Percentiles rank a stretch among this genome's conserved stretches.
phyloP scores from a whole-genome alignment of 2,888 invertebrate species.

The Mythimna vitellina region DNA sequence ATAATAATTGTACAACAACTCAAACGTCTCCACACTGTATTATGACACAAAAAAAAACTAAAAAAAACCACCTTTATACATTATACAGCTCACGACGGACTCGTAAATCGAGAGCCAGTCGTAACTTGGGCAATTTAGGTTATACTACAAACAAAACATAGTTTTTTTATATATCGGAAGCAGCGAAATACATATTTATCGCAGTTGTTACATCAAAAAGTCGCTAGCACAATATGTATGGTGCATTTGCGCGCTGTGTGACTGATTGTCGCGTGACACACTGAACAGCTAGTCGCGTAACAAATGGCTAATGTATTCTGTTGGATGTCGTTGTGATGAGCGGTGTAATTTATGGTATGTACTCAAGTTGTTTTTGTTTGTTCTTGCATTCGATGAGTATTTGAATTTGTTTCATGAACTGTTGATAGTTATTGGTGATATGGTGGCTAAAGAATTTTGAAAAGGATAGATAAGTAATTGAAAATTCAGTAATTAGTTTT shows the following conservation, averaged over 20 bases:
- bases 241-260: constrained; percentile 54
- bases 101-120: constrained; percentile 35
- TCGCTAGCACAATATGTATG: constrained; percentile 50
- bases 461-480: neutral
- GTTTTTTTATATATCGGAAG: constrained; percentile 49
- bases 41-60: neutral
- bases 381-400: neutral
- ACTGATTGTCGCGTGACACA: constrained; percentile 62
- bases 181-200: constrained; percentile 63
- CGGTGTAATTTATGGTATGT: constrained; percentile 34
- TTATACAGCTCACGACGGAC: constrained; percentile 43
- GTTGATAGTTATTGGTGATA: no score
- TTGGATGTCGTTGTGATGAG: constrained; percentile 33
- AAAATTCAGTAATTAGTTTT: neutral
- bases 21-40: constrained; percentile 5
- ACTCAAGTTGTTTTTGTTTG: constrained; percentile 5
- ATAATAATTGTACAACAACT: constrained; percentile 35
- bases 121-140: constrained; percentile 55
- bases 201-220: constrained; percentile 56
- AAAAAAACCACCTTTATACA: constrained; percentile 30
- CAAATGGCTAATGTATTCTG: constrained; percentile 29
- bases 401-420: neutral
- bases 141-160: constrained; percentile 39
- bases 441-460: neutral
- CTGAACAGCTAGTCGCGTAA: constrained; percentile 23